Base-by-base conservation (phyloP, 2,113 vertebrate species). In the Rhizomys pruinosus region DNA sequence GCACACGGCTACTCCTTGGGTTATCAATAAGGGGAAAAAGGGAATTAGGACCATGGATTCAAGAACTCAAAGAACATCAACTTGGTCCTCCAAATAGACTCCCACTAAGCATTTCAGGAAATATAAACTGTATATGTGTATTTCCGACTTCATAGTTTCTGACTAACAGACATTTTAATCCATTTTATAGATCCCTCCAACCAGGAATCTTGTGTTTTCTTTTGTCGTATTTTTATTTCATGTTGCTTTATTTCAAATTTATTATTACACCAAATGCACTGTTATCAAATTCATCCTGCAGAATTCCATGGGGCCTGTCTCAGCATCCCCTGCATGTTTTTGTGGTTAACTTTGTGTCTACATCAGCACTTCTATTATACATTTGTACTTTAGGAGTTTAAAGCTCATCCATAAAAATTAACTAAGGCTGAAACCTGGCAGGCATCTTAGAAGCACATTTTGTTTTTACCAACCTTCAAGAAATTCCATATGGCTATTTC, bases 391-490 rank as follows among this genome's bases (percentile, higher is more conserved):
- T 69, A 91, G 88, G 77, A 95, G 23, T 92, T 95, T 88, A 95
- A 94, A 93, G 64, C 88, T 90, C 85, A 88, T 81, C 95, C 71
- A 92, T 78, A 95, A 95, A 97, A 97, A 94, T 95, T 95, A 93
- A 96, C 84, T 91, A 91, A 93, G 90, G 80, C 80, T 92, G 64
- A 94, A 94, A 86, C 76, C 95, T 95, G 96, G 93, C 95, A 90
- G 84, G 61, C 73, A 73, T 68, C 77, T 96, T 87, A 95, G 73
- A 94, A 96, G 74, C 93, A 95, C 90, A 96, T 93, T 97, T 95
- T 95, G 77, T 91, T 95, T 97, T 89, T 90, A 95, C 90, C 90
- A 94, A 42, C 44, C 69, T 94, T 92, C 73, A 95, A 86, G 85
- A 91, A 96, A 94, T 94, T 94, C 87, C 92, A 95, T 93, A 93